These are phyloP conservation scores for Drosophila quadrilineata DNA, from an alignment of 1,140 invertebrate species.

Conservation along the genomic window DNA sequence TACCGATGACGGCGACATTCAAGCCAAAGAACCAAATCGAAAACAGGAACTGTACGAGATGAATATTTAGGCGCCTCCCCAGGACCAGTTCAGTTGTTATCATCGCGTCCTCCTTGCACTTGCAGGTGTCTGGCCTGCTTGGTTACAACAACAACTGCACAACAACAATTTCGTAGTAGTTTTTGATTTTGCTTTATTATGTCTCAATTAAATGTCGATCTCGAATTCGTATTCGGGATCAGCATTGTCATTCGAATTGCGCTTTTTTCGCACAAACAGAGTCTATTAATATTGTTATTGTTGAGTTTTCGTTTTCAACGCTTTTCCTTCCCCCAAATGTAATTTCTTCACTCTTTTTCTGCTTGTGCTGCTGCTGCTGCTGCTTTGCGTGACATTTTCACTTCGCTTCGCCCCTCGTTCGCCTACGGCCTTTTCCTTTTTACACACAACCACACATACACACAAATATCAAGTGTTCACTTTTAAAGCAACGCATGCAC, in stretches of 20 bases:
- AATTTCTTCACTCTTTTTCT: conserved; percentile 76
- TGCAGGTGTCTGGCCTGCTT: conserved; percentile 63
- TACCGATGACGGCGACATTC: conserved; percentile 73
- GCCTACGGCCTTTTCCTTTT: conserved; percentile 46
- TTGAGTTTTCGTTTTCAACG: conserved; percentile 44
- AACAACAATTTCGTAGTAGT: conserved; percentile 31
- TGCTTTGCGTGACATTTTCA: conserved; percentile 78
- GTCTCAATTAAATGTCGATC: conserved; percentile 30
- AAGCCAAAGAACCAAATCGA: conserved; percentile 48
- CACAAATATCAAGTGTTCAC: conserved; percentile 25
- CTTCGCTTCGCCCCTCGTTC: conserved; percentile 61
- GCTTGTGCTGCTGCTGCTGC: conserved; percentile 58
- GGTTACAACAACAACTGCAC: conserved; percentile 60
- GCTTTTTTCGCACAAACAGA: conserved; percentile 25
- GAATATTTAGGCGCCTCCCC: conserved; percentile 36
- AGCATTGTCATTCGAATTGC: conserved; percentile 37
- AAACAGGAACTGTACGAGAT: conserved; percentile 44
- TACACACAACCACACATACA: conserved; percentile 45
- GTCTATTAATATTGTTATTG: conserved; percentile 44
- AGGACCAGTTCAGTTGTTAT: conserved; percentile 55
- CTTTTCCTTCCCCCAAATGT: conserved; percentile 52
- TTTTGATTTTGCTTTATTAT: conserved; percentile 4
- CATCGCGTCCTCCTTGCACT: conserved; percentile 59
- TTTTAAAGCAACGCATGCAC: conserved; percentile 25
- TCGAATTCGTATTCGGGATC: too few relatives aligned